phyloP scores from a whole-genome alignment of 2,797 vertebrate genomes.

The Kryptopterus vitreolus region DNA sequence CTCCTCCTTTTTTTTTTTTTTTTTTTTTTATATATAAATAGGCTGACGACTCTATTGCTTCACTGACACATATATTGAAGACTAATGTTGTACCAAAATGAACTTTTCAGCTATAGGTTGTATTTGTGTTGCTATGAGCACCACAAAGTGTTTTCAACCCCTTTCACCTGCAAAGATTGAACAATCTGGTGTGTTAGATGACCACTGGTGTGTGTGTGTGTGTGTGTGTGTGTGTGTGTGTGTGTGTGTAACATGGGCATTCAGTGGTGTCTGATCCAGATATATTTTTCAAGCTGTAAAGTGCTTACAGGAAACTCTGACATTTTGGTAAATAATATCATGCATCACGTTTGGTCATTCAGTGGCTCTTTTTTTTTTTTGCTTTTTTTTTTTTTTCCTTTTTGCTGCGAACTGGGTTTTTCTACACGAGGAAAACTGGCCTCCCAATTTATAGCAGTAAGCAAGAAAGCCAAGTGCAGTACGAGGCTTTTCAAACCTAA shows the following conservation, averaged over 20 bases:
- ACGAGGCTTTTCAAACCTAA: not conserved
- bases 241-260: constrained; percentile 20
- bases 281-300: constrained; percentile 38
- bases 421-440: not conserved
- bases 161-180: constrained; percentile 43
- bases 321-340: constrained; percentile 41
- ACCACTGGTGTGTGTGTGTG: not conserved
- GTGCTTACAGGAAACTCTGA: constrained; percentile 32
- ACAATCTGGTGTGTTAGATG: constrained; percentile 16
- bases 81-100: constrained; percentile 64
- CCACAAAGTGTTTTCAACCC: constrained; percentile 27
- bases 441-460: not conserved
- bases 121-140: constrained; percentile 54
- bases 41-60: constrained; percentile 72
- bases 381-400: not conserved
- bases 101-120: constrained; percentile 59
- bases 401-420: constrained; percentile 21
- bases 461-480: constrained; percentile 8
- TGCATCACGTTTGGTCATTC: constrained; percentile 35
- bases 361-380: not conserved
- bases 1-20: too few relatives aligned
- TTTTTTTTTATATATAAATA: too few relatives aligned
- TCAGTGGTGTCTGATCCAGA: constrained; percentile 11
- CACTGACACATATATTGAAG: constrained; percentile 58
- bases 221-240: too few relatives aligned